phyloP scores from a whole-genome alignment of 2,797 vertebrate species.

The Myripristis murdjan region DNA sequence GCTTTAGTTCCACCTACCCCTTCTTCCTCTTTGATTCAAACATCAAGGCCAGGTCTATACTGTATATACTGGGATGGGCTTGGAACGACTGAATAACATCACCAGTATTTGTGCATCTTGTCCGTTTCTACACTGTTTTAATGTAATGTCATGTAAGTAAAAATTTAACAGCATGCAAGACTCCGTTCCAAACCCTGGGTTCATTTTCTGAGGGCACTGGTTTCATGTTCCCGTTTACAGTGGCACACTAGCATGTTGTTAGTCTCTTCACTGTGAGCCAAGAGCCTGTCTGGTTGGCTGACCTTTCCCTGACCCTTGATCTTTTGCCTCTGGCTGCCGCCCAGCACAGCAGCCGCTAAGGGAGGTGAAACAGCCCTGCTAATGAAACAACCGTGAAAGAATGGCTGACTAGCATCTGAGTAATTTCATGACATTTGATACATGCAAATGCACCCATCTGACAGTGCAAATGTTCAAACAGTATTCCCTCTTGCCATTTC shows the following conservation, averaged over 20 bases:
- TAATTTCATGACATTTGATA: too few species aligned
- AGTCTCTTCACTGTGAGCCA: constrained; percentile 35
- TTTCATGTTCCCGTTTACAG: constrained; percentile 57
- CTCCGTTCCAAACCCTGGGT: constrained; percentile 21
- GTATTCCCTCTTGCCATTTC: too few species aligned
- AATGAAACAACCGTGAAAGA: background rate
- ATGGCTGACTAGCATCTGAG: too few species aligned
- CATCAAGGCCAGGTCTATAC: background rate
- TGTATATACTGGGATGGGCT: background rate
- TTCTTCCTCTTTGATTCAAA: too few species aligned
- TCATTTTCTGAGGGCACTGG: constrained; percentile 16
- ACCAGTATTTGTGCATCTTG: background rate
- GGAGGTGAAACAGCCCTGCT: constrained; percentile 26
- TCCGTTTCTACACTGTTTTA: background rate
- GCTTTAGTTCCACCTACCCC: too few species aligned
- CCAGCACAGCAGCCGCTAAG: constrained; percentile 22
- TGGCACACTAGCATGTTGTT: constrained; percentile 58
- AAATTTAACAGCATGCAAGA: background rate
- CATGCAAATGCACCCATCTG: too few species aligned
- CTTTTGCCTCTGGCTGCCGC: constrained; percentile 35
- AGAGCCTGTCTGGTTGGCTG: constrained; percentile 57
- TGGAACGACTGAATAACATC: constrained; percentile 9
- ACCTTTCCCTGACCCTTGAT: constrained; percentile 55
- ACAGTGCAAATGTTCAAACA: too few species aligned
- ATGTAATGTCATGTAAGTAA: background rate